Evolutionary conservation across 2,113 vertebrate genomes (phyloP).

Genomic region (Hoplias malabaricus): DNA sequence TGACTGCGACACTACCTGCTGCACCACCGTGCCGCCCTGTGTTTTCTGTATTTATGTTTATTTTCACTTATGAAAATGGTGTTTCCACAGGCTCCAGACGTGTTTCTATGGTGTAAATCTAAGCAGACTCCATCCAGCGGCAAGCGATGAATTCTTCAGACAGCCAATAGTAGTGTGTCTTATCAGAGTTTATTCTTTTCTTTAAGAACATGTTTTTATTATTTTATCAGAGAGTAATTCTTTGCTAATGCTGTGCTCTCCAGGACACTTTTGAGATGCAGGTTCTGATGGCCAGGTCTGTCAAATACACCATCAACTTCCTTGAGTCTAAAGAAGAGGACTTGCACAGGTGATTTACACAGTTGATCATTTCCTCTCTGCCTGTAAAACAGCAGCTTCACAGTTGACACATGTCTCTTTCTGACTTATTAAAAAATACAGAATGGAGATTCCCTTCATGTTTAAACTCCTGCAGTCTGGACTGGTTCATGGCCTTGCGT

Average conservation of each 20-base stretch:
- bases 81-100: conserved; percentile 72
- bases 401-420: background rate
- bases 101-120: conserved; percentile 77
- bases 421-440: conserved; percentile 51
- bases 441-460: conserved; percentile 81
- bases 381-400: background rate
- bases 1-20: no score
- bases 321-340: conserved; percentile 74
- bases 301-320: conserved; percentile 80
- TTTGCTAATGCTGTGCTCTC: background rate
- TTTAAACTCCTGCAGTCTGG: conserved; percentile 78
- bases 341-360: conserved; percentile 62
- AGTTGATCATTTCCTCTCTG: background rate
- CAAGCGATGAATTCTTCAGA: conserved; percentile 74
- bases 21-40: no score
- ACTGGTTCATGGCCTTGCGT: conserved; percentile 78
- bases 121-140: conserved; percentile 67
- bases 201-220: background rate
- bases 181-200: background rate
- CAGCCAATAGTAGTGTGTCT: conserved; percentile 75
- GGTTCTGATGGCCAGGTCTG: conserved; percentile 78
- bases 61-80: background rate
- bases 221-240: background rate
- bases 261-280: conserved; percentile 80
- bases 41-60: background rate